phyloP scores from a whole-genome alignment of 2,113 vertebrate species.

The Emberiza fucata region DNA sequence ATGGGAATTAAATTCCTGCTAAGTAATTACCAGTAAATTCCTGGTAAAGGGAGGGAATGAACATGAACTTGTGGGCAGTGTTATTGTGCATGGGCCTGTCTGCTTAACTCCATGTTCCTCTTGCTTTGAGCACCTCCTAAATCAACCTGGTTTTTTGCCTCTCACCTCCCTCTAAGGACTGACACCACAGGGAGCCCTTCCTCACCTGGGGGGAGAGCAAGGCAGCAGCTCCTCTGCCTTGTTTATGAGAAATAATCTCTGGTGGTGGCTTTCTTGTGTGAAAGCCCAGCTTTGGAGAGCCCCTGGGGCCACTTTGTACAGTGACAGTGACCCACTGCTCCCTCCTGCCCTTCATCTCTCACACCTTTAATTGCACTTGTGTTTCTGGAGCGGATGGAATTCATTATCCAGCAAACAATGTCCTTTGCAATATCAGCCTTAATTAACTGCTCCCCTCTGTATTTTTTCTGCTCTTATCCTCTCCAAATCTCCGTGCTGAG shows the following conservation, averaged over 20 bases:
- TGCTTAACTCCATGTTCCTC: not conserved
- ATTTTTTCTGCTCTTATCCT: constrained; percentile 66
- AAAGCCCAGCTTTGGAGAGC: not conserved
- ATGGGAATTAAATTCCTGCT: not conserved
- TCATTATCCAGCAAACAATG: constrained; percentile 76
- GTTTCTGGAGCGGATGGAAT: constrained; percentile 64
- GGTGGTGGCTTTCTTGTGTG: not conserved
- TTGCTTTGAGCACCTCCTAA: not conserved
- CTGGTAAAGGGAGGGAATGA: not conserved
- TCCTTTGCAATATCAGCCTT: constrained; percentile 74
- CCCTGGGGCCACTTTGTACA: not conserved
- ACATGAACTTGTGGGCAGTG: not conserved
- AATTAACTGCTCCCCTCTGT: constrained; percentile 73
- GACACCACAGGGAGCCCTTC: not conserved
- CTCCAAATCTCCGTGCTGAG: constrained; percentile 49
- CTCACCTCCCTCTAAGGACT: not conserved
- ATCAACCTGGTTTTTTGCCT: not conserved
- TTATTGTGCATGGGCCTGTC: not conserved
- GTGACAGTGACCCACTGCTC: not conserved
- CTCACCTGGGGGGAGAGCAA: not conserved
- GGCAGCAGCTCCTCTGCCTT: not conserved
- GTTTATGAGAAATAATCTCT: not conserved
- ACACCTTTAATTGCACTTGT: constrained; percentile 67
- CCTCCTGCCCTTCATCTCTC: constrained; percentile 19
- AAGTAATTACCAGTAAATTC: not conserved